A percentile compares a stretch with the other conserved stretches of the same genome.
Evolutionary conservation across 1,140 invertebrate species (phyloP).

Genomic region (Phymastichus coffea): DNA sequence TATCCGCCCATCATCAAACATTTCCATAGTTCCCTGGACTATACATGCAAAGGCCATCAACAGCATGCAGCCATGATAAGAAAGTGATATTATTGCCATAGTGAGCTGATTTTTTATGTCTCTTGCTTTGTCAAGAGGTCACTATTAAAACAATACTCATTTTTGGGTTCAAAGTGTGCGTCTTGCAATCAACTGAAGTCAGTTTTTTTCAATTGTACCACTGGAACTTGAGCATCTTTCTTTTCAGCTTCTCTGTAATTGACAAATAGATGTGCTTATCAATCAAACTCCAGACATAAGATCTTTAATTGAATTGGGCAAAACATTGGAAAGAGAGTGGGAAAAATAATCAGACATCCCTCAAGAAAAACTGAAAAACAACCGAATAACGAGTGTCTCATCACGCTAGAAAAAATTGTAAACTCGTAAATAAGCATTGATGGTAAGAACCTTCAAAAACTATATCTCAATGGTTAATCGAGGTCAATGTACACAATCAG

Average conservation of each 20-base stretch:
- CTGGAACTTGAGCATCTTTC: neutral
- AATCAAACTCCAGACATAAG: too few relatives aligned
- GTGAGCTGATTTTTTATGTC: conserved; percentile 33
- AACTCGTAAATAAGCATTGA: neutral
- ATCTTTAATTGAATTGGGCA: too few relatives aligned
- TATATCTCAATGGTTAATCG: conserved; percentile 12
- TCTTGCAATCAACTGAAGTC: conserved; percentile 16
- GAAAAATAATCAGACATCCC: too few relatives aligned
- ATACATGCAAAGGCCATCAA: conserved; percentile 41
- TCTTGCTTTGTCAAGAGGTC: conserved; percentile 48
- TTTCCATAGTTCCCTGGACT: conserved; percentile 32
- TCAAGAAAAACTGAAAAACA: too few relatives aligned
- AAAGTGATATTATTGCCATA: conserved; percentile 42
- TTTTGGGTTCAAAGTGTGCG: conserved; percentile 11
- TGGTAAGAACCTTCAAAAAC: conserved; percentile 5
- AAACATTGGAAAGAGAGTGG: too few relatives aligned
- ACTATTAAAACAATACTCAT: conserved; percentile 34
- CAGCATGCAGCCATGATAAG: conserved; percentile 36
- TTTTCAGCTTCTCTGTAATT: neutral
- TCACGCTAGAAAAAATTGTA: neutral
- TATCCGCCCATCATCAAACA: conserved; percentile 45
- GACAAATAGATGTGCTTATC: neutral
- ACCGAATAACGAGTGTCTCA: too few relatives aligned
- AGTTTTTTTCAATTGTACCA: conserved; percentile 1
- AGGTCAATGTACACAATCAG: neutral